Conservation (phyloP, 1,140 invertebrate genomes). For the Cheumatopsyche charites region DNA sequence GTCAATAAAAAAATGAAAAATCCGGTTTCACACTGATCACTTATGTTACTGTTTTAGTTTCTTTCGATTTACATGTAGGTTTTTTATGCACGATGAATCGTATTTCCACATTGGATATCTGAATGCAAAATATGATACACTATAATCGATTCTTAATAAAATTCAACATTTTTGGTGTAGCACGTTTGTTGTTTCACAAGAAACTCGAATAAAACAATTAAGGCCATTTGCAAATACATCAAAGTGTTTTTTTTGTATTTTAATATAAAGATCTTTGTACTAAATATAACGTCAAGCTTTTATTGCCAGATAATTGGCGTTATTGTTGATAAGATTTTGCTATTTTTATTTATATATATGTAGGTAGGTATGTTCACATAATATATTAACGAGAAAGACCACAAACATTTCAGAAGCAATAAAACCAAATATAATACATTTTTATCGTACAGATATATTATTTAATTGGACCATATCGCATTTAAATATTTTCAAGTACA, state of each 20-base stretch:
- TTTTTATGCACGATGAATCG: too few relatives aligned
- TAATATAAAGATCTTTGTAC: too few relatives aligned
- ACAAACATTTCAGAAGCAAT: conserved; percentile 3
- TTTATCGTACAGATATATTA: background rate
- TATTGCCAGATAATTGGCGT: background rate
- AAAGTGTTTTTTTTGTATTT: background rate
- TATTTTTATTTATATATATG: background rate
- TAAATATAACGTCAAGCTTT: background rate
- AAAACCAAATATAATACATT: background rate
- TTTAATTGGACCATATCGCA: conserved; percentile 3
- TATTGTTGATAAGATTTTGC: background rate
- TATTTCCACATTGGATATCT: too few relatives aligned
- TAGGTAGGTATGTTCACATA: background rate
- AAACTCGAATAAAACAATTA: background rate
- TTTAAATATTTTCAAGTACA: background rate
- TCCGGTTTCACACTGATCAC: too few relatives aligned
- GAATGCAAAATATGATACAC: too few relatives aligned
- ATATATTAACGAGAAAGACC: background rate
- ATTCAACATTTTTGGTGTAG: too few relatives aligned
- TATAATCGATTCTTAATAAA: too few relatives aligned
- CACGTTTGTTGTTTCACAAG: too few relatives aligned
- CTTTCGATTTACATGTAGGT: too few relatives aligned
- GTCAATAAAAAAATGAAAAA: too few relatives aligned
- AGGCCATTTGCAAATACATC: conserved; percentile 2
- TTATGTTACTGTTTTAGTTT: too few relatives aligned